Evolutionary conservation across 2,888 invertebrate species (phyloP).

Genomic region (Tenthredo distinguenda): DNA sequence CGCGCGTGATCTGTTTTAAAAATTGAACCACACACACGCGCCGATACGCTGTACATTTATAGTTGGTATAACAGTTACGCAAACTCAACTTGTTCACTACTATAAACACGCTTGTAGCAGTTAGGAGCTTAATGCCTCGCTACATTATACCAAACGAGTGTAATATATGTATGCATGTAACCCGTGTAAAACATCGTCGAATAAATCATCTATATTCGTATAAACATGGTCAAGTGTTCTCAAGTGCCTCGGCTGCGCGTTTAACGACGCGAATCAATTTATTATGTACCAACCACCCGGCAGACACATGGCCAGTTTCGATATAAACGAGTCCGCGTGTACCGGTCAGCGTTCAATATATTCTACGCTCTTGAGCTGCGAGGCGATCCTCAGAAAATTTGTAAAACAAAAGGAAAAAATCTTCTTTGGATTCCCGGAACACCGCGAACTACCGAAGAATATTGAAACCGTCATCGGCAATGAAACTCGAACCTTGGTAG

Average conservation of each 20-base stretch:
- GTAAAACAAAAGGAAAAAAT: not conserved
- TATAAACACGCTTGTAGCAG: not conserved
- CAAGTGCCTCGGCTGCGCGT: constrained; percentile 3
- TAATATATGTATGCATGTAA: not conserved
- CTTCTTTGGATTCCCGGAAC: not conserved
- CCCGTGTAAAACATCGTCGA: constrained; percentile 24
- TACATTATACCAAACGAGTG: not conserved
- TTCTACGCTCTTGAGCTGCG: not conserved
- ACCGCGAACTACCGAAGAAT: not conserved
- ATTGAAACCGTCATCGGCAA: not conserved
- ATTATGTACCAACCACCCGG: not conserved
- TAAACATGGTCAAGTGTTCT: constrained; percentile 49
- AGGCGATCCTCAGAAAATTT: not conserved
- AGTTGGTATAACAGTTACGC: constrained; percentile 3
- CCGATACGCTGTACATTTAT: not conserved
- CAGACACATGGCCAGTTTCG: constrained; percentile 12
- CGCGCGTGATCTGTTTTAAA: constrained; percentile 7
- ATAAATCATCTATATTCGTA: constrained; percentile 42
- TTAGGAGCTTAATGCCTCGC: not conserved
- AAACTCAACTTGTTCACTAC: not conserved
- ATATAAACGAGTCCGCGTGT: not conserved
- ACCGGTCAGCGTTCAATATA: not conserved
- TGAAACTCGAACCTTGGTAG: not conserved
- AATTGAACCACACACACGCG: not conserved
- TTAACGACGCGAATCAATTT: constrained; percentile 44